Base-by-base conservation (phyloP, 2,888 invertebrate genomes). In the Ichneumoninae sp. region DNA sequence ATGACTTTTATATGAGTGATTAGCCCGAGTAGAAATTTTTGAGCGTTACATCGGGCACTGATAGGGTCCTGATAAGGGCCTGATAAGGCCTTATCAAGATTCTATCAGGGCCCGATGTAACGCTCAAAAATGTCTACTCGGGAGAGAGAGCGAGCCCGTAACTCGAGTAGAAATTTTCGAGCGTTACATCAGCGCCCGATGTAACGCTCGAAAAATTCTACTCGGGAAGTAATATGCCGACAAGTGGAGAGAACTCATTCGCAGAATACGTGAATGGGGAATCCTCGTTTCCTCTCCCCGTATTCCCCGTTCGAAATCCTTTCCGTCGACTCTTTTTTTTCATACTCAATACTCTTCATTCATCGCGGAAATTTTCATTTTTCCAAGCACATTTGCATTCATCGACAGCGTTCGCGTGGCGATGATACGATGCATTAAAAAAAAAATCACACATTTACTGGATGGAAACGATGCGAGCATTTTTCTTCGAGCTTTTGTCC, bases 301-400 rank as follows among this genome's bases (percentile, higher is more conserved):
- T 22, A 33, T 33, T 33, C 33, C 33, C 33, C 7, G 65, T 10
- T 66, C 52, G 52, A 65, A 50, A 66, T 13, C 69, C 40, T 47
- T 70, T 26, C 47, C 22, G 22, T 10, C 52, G 7, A 26, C 7
- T 70, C 4, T 36, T 16, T 65, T 50, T 65, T 50, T 33, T 72
- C 47, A 50, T 36, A n/a, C 1, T n/a, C 22, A 54, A 72, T 22
- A 68, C 68, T 68, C 72, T 26, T 66, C 54, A 70, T 70, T 75
- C 60, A 65, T 26, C 30, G 47, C 10, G 10, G 60, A 60, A 16
- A 52, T 75, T 75, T 74, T 69, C 60, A 80, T 75, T 80, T 62
- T 30, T 40, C 62, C 40, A 75, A 71, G 50, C 54, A 79, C 22
- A 75, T 80, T 16, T 68, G 19, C 74, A 60, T 80, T 60, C 65